Percentiles rank a stretch among this genome's conserved stretches.
Evolutionary conservation across 2,113 vertebrate species (phyloP).

Genomic region (Mustela nigripes): DNA sequence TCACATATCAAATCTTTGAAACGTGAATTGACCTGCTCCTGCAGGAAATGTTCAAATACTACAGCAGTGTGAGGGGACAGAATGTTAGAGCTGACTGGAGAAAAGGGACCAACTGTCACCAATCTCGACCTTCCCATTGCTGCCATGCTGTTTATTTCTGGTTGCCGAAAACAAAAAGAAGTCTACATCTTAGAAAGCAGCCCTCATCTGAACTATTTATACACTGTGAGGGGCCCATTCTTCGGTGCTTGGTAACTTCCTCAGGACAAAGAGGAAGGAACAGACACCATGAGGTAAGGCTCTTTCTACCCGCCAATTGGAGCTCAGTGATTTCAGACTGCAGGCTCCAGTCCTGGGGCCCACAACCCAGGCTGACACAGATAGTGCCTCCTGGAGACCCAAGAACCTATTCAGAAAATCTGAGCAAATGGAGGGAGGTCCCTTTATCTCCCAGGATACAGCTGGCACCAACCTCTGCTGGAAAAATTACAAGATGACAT

Average conservation of each 20-base stretch:
- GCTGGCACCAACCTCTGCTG: background rate
- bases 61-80: fast-evolving
- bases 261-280: background rate
- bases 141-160: background rate
- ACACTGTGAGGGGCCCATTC: fast-evolving
- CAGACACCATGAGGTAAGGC: background rate
- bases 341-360: background rate
- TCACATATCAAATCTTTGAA: fast-evolving
- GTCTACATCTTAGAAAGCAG: background rate
- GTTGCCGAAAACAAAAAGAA: too few species aligned
- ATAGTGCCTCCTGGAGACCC: background rate
- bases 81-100: too few species aligned
- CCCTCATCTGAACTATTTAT: background rate
- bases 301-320: background rate
- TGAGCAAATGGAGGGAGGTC: background rate
- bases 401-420: background rate
- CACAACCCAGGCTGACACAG: background rate
- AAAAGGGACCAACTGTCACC: fast-evolving
- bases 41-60: fast-evolving
- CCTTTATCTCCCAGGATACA: background rate
- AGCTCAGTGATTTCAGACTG: background rate
- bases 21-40: fast-evolving
- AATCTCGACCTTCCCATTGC: background rate
- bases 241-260: background rate
- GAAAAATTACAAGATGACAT: background rate